Evolutionary conservation across 2,888 invertebrate genomes (phyloP).

Genomic region (Platycheirus albimanus): DNA sequence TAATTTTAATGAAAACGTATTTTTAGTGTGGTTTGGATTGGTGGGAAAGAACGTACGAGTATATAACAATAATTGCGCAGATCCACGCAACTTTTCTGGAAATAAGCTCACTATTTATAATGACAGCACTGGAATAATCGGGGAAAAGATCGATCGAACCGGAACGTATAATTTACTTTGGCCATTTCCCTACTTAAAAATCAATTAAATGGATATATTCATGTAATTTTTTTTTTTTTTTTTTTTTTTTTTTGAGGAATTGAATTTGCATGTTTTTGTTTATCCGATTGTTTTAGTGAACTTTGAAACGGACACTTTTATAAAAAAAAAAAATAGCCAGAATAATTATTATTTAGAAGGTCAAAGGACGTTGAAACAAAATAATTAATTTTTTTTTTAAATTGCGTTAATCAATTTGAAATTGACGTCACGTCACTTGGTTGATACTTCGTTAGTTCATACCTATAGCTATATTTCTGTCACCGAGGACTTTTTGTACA

Average conservation of each 20-base stretch:
- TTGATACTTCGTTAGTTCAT: too few species aligned
- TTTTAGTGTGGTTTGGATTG: neutral
- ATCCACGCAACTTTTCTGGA: conserved; percentile 14
- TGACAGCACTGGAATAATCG: neutral
- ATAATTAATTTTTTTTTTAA: too few species aligned
- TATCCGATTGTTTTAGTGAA: neutral
- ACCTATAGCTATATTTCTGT: too few species aligned
- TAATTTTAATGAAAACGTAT: conserved; percentile 14
- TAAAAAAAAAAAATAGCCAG: too few species aligned
- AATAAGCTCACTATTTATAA: neutral
- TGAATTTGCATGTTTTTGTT: neutral
- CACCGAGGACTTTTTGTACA: too few species aligned
- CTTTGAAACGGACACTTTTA: too few species aligned
- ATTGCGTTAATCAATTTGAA: too few species aligned
- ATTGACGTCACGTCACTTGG: too few species aligned
- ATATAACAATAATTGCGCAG: neutral
- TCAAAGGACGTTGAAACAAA: too few species aligned
- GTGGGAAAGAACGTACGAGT: too few species aligned
- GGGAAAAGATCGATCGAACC: neutral
- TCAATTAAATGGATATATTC: neutral
- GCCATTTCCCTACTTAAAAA: neutral
- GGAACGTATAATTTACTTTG: neutral
- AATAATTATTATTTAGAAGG: too few species aligned
- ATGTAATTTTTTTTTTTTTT: neutral
- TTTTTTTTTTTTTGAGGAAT: neutral